Evolutionary conservation across 1,140 invertebrate genomes (phyloP).

Genomic region (Dermatophagoides farinae): DNA sequence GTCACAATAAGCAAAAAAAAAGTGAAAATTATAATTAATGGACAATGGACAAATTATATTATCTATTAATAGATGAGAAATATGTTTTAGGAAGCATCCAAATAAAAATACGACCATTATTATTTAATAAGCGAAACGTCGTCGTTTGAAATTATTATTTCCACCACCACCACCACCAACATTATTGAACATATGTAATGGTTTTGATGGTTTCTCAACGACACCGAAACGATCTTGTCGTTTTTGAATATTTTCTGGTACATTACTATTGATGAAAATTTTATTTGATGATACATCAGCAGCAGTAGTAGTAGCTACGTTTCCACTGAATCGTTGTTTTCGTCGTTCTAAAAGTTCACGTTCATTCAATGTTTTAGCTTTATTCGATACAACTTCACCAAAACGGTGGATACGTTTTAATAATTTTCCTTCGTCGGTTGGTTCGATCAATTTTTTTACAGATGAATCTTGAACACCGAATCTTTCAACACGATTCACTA

Average conservation of each 20-base stretch:
- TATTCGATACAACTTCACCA: constrained; percentile 2
- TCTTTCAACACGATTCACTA: constrained; percentile 1
- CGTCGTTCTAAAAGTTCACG: not conserved
- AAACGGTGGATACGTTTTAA: not conserved
- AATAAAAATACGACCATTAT: not conserved
- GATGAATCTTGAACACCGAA: not conserved
- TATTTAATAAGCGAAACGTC: not conserved
- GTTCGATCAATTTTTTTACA: not conserved
- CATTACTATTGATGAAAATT: not conserved
- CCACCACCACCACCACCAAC: not conserved
- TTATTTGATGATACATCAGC: not conserved
- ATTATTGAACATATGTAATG: not conserved
- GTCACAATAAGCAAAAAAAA: no score
- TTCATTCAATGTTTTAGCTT: constrained; percentile 1
- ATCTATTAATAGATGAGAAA: not conserved
- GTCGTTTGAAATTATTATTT: not conserved
- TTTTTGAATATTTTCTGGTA: constrained; percentile 1
- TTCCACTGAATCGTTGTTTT: not conserved
- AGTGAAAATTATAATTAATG: no score
- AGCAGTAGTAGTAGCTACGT: not conserved
- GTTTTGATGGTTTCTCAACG: not conserved
- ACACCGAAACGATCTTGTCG: constrained; percentile 4
- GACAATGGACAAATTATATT: no score
- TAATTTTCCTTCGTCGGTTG: not conserved
- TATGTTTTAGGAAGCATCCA: not conserved